Base-by-base conservation (phyloP, 2,113 vertebrate species). In the Oceanodroma tethys region DNA sequence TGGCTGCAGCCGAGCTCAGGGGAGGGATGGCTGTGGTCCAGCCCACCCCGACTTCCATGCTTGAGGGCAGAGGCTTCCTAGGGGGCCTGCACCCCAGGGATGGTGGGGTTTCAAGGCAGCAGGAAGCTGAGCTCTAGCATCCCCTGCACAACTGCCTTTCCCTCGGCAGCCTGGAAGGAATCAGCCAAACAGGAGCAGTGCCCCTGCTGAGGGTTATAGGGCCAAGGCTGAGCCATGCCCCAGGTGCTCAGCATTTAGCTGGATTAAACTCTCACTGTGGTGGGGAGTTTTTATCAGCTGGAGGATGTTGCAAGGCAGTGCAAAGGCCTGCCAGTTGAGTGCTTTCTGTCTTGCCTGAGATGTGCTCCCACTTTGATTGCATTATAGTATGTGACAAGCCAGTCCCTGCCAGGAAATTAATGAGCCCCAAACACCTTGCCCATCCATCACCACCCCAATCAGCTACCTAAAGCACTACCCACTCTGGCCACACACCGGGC, bases 351-450 rank as follows among this genome's bases (percentile, higher is more conserved):
- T 8, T 92, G 52, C 29, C 53, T 3, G 59, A 92, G 34, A 78
- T 4, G 6, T 59, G 71, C 22, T 86, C n/a, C 83, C 50, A 19
- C 52, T 89, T 86, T 38, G 80, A 78, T 78, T 74, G 52, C 59
- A 13, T 82, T 96, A 90, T 43, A 63, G 42, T 60, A 79, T 42
- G 65, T 86, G 86, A 95, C 83, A 86, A 86, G 82, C 73, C 3
- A 16, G 71, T 73, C 56, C 83, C 86, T 95, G 63, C 88, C 71
- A 71, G 65, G 80, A 95, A 95, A 95, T 95, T 94, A 91, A 84
- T 79, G 88, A 94, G 80, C 30, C 86, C 40, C 25, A 25, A 83
- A 90, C 75, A 91, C 65, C 82, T 74, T 73, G 36, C 71, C 76
- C 50, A 83, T 93, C 93, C 92, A 92, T 96, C 85, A 94, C 59